Percentiles rank a stretch among this genome's conserved stretches.
phyloP scores from a whole-genome alignment of 1,140 invertebrate genomes.

The Drosophila subpulchrella region DNA sequence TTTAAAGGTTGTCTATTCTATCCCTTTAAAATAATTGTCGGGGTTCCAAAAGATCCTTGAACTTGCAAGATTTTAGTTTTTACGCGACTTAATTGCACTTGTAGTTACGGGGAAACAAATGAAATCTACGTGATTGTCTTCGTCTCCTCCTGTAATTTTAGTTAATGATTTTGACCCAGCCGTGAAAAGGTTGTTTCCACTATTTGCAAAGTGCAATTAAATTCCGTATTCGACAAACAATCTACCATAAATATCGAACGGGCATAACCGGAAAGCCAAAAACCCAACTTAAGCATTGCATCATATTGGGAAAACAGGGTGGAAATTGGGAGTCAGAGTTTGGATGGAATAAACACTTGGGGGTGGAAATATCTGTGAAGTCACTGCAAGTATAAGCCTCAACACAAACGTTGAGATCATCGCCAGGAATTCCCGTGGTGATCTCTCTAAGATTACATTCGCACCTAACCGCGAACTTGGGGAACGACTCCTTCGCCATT shows the following conservation, averaged over 20 bases:
- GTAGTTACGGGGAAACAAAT: constrained; percentile 18
- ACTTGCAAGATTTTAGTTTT: constrained; percentile 37
- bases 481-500: constrained; percentile 19
- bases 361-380: constrained; percentile 42
- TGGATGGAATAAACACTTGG: constrained; percentile 16
- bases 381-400: constrained; percentile 19
- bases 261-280: constrained; percentile 18
- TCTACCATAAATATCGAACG: constrained; percentile 14
- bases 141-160: constrained; percentile 24
- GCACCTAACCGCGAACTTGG: constrained; percentile 33
- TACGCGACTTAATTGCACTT: constrained; percentile 10
- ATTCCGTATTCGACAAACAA: constrained; percentile 4
- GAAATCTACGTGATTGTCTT: constrained; percentile 7
- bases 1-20: constrained; percentile 9
- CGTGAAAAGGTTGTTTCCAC: constrained; percentile 26
- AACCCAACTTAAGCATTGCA: constrained; percentile 28
- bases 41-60: constrained; percentile 16
- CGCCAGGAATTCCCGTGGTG: constrained; percentile 13
- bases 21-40: constrained; percentile 4
- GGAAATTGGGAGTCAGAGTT: constrained; percentile 16
- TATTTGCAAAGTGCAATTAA: constrained; percentile 19
- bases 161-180: constrained; percentile 36
- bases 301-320: constrained; percentile 5
- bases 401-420: constrained; percentile 61
- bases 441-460: constrained; percentile 51